Evolutionary conservation across 2,113 vertebrate genomes (phyloP), one percentile per base, ranked within the genome.

Genomic region (Hemiprocne comata): DNA sequence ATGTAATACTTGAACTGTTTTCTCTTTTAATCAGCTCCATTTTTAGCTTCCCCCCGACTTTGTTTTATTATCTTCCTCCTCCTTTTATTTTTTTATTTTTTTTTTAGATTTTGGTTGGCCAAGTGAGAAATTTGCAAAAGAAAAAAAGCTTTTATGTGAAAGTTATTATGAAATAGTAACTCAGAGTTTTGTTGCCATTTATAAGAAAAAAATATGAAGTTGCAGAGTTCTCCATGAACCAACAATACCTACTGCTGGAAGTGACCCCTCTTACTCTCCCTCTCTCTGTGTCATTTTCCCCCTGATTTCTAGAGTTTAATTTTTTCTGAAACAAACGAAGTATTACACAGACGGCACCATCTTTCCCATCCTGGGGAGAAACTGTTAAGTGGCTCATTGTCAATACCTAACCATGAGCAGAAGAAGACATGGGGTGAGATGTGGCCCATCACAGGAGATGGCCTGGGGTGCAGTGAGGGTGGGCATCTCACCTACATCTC

Each of bases 391-490:
- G 66, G 19, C 34, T 87, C 10, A 6, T 11, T 25, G 8, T 67
- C 21, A 31, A 1, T 67, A 26, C 10, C 31, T n/a, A 24, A 64
- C 0, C 8, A 29, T 55, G n/a, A n/a, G n/a, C 38, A 20, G 29
- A 29, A 82, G 67, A 40, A 55, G 58, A 19, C 0, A 1, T 0
- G 3, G 28, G 36, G 40, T 28, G 50, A 44, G 61, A 60, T 3
- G 9, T n/a, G 57, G 34, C 61, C 69, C 29, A 14, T 72, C 36
- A 18, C 34, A 61, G 64, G 61, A 60, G 20, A 11, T 31, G 9
- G 21, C 15, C 65, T 36, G 6, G 15, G 1, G 0, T 9, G 20
- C 40, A 24, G 26, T 20, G 57, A 54, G 34, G 20, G 46, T 0
- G 2, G 13, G 60, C 23, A 34, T 50, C 33, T n/a, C 54, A 16